Base-by-base conservation (phyloP, 2,888 invertebrate genomes). In the Enchytraeus crypticus region DNA sequence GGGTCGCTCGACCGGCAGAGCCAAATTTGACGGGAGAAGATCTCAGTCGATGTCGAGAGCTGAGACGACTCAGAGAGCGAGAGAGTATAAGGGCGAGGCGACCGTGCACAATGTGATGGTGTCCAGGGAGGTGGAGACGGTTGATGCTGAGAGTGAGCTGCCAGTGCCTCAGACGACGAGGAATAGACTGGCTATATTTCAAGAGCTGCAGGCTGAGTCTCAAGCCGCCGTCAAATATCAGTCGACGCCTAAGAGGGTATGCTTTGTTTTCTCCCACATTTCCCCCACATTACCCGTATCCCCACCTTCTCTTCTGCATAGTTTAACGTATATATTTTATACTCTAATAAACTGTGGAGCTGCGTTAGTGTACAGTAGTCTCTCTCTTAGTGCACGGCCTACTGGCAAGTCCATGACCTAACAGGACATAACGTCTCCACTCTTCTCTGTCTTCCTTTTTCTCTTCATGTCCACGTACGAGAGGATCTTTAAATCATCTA, bases 151-250 rank as follows among this genome's bases (percentile, higher is more conserved):
- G 38, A 18, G 18, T 38, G 38, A 38, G 38, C 18, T 38, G 38
- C 38, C 38, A 14, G 38, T 18, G 11, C 38, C 38, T 18, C 38
- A 38, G 38, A 38, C 38, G 38, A 65, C 64, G 29, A 61, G 54
- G 68, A 82, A 81, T 77, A 84, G 92, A 71, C 86, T 90, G 60
- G 88, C 89, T 75, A 85, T 86, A 74, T 95, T 93, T 79, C 92
- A 92, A 79, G 88, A 88, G 63, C 85, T 92, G 83, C 86, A 87
- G 61, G n/a, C 55, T 34, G 23, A 55, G 43, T 8, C 8, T 8
- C 53, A 11, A 21, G 8, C 14, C 11, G 11, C 49, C 21, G 11
- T 23, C 18, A 23, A 8, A 8, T 23, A 14, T 8, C 14, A 23
- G 21, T 8, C 49, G 8, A 18, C 49, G 23, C 14, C 49, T 14